Evolutionary conservation across 1,140 invertebrate species (phyloP), one percentile per base, ranked within the genome.

Genomic region (Hypothenemus hampei): DNA sequence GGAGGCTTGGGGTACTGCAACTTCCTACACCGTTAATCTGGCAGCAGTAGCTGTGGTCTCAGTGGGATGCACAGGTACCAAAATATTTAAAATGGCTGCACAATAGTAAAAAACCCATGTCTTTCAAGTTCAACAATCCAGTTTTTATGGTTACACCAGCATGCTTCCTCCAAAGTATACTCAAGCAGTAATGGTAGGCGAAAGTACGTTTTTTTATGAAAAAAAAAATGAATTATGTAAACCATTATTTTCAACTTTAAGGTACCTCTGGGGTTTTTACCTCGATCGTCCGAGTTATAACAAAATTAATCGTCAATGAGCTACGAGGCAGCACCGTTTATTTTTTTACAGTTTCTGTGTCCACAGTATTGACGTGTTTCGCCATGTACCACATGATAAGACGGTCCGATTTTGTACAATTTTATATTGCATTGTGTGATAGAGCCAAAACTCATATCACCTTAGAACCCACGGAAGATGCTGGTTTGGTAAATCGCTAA

Each of bases 71-170:
- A 91, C 90, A 73, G 83, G 85, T 87, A 77, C 7, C 23, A 35
- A 43, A 20, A 21, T 23, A 6, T 21, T 2, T 11, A 37, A 37
- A 4, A n/a, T 7, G 8, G n/a, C 18, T 18, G 8, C 11, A 8
- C 10, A 49, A 23, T 4, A 24, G 4, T 26, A 16, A 49, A 43
- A 23, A 1, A 43, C 22, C 22, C 19, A 31, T 23, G 21, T 44
- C 56, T 73, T 47, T 76, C 48, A 67, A 77, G 85, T 94, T 37
- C 92, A 95, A 71, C 92, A 95, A 73, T 92, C 90, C 0, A 93
- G 90, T 71, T 94, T 93, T 73, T 95, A 95, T 70, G 91, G 91
- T 6, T 94, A 92, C 67, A 91, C 91, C 2, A 91, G 90, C 52
- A 93, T 93, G 83, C 73, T 95, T 48, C 92, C 92, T 13, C 84